Base-by-base conservation (phyloP, 2,888 invertebrate species). In the Unio delphinus region DNA sequence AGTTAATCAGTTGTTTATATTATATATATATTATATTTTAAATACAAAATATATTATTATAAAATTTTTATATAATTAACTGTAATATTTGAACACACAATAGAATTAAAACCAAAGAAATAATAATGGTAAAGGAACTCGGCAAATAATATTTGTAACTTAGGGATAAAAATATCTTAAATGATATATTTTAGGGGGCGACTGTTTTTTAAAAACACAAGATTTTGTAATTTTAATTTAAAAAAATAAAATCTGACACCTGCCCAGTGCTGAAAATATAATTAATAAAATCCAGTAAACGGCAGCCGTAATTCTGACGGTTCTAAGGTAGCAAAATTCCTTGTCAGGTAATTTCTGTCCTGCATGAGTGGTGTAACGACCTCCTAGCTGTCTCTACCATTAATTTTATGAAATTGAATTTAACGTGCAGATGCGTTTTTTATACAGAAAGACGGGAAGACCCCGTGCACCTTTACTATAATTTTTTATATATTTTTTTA, bases 181-280 rank as follows among this genome's bases (percentile, higher is more conserved):
- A 8, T 20, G 20, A 62, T 58, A 60, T 77, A 64, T 1, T 26
- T 74, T 34, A 18, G 17, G 57, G 8, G 55, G 75, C 78, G 71
- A 78, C 78, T 78, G 78, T 78, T 78, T 77, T 77, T 23, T 57
- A 74, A 78, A 78, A 78, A 78, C 78, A 78, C 69, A 78, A 68
- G 62, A 34, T 70, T 72, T 65, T 74, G 78, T 74, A 78, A 78
- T n/a, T 68, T 61, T 74, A 55, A 74, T 74, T 61, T 66, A 20
- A 64, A 77, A n/a, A 74, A 74, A 78, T 78, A 74, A 65, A 72
- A 72, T 28, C 62, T 78, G 78, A 78, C 72, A 60, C 76, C 74
- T 78, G 78, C 73, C 76, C 78, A 55, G 70, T 78, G 78, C 74
- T 59, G 70, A 65, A 65, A 68, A 73, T 70, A 34, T n/a, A 55